A percentile compares a stretch with the other conserved stretches of the same genome.
Evolutionary conservation across 2,888 invertebrate species (phyloP).

Genomic region (Conus canariensis): DNA sequence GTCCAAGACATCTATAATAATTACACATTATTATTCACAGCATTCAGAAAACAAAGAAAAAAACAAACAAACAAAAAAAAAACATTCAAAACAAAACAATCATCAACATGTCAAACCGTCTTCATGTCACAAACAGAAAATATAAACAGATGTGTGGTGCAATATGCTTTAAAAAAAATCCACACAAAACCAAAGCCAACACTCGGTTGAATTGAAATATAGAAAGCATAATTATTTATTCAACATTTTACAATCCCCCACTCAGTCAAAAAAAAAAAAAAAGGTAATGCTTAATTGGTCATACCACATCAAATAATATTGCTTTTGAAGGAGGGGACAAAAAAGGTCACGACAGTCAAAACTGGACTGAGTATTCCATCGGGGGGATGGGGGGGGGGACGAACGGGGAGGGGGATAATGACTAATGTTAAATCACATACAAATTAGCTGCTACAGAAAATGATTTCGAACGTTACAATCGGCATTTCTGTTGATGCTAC

Average conservation of each 20-base stretch:
- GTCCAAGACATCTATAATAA: constrained; percentile 19
- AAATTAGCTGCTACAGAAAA: no score
- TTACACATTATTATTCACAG: constrained; percentile 27
- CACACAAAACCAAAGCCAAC: neutral
- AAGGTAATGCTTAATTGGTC: neutral
- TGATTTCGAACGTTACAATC: neutral
- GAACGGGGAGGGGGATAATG: neutral
- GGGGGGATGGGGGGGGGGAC: no score
- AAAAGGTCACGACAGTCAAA: neutral
- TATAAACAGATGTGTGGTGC: neutral
- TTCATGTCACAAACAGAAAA: neutral
- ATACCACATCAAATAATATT: neutral
- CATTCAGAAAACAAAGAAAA: neutral
- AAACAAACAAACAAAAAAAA: neutral
- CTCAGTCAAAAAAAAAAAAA: neutral
- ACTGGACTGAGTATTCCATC: neutral
- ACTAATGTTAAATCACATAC: neutral
- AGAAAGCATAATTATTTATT: no score
- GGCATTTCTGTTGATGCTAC: neutral
- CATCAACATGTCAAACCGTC: neutral
- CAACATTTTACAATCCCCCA: neutral
- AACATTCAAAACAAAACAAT: neutral
- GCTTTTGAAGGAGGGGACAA: neutral
- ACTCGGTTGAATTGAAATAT: no score
- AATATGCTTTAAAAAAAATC: neutral